phyloP scores from a whole-genome alignment of 1,140 invertebrate genomes.

The Diuraphis noxia region DNA sequence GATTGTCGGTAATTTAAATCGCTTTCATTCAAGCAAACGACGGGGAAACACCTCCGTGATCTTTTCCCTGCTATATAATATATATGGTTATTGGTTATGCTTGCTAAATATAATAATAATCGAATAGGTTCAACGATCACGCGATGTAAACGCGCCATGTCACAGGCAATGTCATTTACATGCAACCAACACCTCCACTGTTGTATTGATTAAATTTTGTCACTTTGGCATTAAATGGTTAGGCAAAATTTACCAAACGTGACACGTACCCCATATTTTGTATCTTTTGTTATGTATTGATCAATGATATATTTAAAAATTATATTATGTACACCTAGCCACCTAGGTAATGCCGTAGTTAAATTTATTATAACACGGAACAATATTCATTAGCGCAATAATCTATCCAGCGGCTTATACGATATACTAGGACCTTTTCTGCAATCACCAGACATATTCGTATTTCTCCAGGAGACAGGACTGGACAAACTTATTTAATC shows the following conservation, averaged over 20 bases:
- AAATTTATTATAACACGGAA: background rate
- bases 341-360: background rate
- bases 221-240: background rate
- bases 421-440: no score
- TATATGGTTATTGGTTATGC: background rate
- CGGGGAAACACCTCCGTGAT: background rate
- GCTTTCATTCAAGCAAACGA: constrained; percentile 20
- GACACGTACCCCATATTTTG: background rate
- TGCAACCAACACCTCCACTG: no score
- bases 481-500: no score
- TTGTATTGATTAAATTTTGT: background rate
- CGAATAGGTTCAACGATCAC: background rate
- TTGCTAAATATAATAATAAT: background rate
- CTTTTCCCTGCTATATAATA: background rate
- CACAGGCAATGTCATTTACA: constrained; percentile 25
- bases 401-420: no score
- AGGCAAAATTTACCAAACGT: background rate
- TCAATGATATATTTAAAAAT: background rate
- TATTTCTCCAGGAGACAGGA: no score
- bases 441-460: no score
- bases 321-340: background rate
- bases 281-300: background rate
- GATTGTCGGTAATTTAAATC: constrained; percentile 15
- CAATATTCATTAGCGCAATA: no score
- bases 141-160: background rate